Conservation (phyloP, 1,140 invertebrate species). For the Araneus ventricosus region DNA sequence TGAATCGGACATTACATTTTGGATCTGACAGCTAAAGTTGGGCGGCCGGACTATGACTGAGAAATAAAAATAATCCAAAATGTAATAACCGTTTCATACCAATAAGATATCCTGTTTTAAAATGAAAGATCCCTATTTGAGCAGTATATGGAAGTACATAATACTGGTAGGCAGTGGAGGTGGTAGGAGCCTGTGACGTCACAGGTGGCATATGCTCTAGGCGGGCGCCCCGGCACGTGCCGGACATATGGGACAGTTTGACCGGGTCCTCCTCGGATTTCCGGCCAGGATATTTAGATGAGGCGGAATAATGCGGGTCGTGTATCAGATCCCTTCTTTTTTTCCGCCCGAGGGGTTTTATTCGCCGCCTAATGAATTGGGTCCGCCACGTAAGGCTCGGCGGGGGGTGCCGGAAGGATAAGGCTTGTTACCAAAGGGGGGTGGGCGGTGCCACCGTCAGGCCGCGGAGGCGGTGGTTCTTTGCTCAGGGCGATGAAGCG, state of each 20-base stretch:
- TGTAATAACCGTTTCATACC: too few relatives aligned
- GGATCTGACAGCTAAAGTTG: too few relatives aligned
- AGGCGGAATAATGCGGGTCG: constrained; percentile 31
- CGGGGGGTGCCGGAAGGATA: constrained; percentile 20
- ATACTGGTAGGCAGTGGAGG: not conserved
- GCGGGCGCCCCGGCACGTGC: constrained; percentile 24
- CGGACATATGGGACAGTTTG: constrained; percentile 71
- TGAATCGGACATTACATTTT: too few relatives aligned
- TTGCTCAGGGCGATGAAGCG: not conserved
- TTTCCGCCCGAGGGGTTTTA: not conserved
- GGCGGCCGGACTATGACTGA: too few relatives aligned
- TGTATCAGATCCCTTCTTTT: constrained; percentile 35
- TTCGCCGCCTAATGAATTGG: constrained; percentile 67
- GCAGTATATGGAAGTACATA: not conserved
- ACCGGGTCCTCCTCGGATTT: constrained; percentile 57
- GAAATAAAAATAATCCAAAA: too few relatives aligned
- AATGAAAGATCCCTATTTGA: not conserved
- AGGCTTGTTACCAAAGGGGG: constrained; percentile 39
- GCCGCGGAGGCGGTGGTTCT: not conserved
- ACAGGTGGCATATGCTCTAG: constrained; percentile 43
- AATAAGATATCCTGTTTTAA: too few relatives aligned
- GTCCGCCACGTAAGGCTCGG: not conserved
- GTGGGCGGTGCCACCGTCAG: not conserved
- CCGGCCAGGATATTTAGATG: constrained; percentile 62
- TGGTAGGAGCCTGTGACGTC: not conserved